phyloP scores from a whole-genome alignment of 53 echinoderm and acorn worm species.

The Temnopleurus reevesii region DNA sequence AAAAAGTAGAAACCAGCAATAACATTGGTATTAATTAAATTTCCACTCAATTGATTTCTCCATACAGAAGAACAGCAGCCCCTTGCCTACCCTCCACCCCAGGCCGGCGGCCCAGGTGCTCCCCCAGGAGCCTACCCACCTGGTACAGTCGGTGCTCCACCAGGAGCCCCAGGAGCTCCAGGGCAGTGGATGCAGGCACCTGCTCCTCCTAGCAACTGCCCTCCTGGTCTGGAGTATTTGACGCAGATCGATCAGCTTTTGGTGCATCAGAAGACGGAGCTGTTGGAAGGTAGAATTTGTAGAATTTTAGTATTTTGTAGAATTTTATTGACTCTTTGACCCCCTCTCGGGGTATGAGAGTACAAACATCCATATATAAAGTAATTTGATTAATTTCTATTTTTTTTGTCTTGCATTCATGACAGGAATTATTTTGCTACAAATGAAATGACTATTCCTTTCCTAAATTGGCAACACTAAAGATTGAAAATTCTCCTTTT shows the following conservation, averaged over 20 bases:
- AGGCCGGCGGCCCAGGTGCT: constrained; percentile 23
- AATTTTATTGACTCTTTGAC: too few species aligned
- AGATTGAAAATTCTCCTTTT: too few species aligned
- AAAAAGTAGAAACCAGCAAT: too few species aligned
- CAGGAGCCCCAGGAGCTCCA: constrained; percentile 50
- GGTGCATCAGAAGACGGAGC: constrained; percentile 98
- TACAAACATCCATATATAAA: too few species aligned
- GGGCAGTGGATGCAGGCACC: constrained; percentile 59
- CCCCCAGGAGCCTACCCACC: constrained; percentile 64
- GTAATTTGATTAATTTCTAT: too few species aligned
- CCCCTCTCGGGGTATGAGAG: too few species aligned
- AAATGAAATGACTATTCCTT: too few species aligned
- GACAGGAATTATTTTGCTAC: too few species aligned
- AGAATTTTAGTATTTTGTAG: too few species aligned
- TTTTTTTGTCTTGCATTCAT: too few species aligned
- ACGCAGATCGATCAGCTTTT: constrained; percentile 98
- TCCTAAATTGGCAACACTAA: too few species aligned
- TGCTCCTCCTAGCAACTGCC: constrained; percentile 71
- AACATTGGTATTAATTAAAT: too few species aligned
- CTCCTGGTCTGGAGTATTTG: constrained; percentile 92
- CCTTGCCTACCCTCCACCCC: constrained; percentile 58
- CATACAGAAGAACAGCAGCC: constrained; percentile 56
- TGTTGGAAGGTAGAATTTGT: constrained; percentile 77
- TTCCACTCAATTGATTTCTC: not conserved
- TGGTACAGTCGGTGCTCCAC: constrained; percentile 56